Evolutionary conservation across 2,113 vertebrate genomes (phyloP).

Genomic region (Penelope pileata): DNA sequence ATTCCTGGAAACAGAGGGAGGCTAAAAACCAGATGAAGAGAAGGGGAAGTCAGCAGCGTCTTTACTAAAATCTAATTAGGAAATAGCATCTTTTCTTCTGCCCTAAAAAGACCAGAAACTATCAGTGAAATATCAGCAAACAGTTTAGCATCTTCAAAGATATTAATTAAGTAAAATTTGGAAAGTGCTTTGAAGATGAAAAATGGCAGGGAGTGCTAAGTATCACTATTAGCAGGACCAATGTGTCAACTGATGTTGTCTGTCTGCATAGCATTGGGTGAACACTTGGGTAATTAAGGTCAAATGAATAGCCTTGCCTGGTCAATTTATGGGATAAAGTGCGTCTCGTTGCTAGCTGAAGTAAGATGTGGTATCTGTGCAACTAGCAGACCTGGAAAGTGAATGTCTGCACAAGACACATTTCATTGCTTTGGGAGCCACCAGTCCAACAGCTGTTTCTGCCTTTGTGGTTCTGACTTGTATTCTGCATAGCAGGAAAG

Average conservation of each 20-base stretch:
- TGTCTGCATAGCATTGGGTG: slow-evolving; percentile 62
- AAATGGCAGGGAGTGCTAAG: slow-evolving; percentile 65
- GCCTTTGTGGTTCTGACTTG: neutral
- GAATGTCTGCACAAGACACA: neutral
- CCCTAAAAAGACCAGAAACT: slow-evolving; percentile 55
- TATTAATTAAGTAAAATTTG: slow-evolving; percentile 74
- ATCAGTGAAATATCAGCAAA: slow-evolving; percentile 72
- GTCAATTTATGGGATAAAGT: slow-evolving; percentile 37
- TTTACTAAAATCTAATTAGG: slow-evolving; percentile 60
- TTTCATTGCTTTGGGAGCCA: neutral
- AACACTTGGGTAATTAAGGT: slow-evolving; percentile 69
- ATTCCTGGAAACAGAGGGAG: slow-evolving; percentile 48
- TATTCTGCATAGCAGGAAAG: neutral
- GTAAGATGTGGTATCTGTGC: slow-evolving; percentile 12
- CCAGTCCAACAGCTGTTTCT: neutral
- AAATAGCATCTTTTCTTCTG: slow-evolving; percentile 56
- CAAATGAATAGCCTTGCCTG: slow-evolving; percentile 44
- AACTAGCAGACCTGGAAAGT: slow-evolving; percentile 46
- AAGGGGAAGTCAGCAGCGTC: slow-evolving; percentile 40
- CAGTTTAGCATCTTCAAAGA: slow-evolving; percentile 69
- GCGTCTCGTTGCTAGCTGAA: slow-evolving; percentile 13
- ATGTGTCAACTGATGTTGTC: slow-evolving; percentile 63
- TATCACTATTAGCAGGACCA: slow-evolving; percentile 58
- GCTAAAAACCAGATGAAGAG: slow-evolving; percentile 50
- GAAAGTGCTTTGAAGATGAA: slow-evolving; percentile 76